Percentiles rank a stretch among this genome's conserved stretches.
Evolutionary conservation across 2,888 invertebrate genomes (phyloP).

Genomic region (Pilophorus perplexus): DNA sequence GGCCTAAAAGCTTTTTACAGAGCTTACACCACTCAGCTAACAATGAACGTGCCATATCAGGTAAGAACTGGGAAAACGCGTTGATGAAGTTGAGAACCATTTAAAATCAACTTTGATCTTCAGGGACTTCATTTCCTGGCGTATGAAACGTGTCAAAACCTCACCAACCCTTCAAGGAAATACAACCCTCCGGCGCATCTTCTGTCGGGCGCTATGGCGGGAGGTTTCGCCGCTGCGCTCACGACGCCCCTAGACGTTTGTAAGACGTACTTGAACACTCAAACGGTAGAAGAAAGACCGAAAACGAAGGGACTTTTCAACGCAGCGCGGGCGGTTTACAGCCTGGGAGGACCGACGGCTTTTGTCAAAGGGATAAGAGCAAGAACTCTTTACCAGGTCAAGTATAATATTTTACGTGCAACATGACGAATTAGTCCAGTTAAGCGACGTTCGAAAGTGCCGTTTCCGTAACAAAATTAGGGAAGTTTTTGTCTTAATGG

Average conservation of each 20-base stretch:
- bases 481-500: neutral
- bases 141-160: conserved; percentile 53
- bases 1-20: conserved; percentile 57
- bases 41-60: conserved; percentile 66
- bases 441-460: too few relatives aligned
- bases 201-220: conserved; percentile 58
- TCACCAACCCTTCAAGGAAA: conserved; percentile 53
- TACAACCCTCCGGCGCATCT: conserved; percentile 61
- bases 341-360: conserved; percentile 73
- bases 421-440: too few relatives aligned
- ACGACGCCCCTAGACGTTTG: conserved; percentile 67
- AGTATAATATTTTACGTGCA: too few relatives aligned
- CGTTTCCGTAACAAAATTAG: too few relatives aligned
- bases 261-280: conserved; percentile 64
- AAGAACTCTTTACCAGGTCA: conserved; percentile 73
- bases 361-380: conserved; percentile 86
- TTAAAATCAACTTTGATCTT: conserved; percentile 51
- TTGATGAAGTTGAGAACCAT: neutral
- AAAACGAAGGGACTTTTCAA: conserved; percentile 64
- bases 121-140: conserved; percentile 58
- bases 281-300: conserved; percentile 44
- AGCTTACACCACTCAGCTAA: conserved; percentile 58
- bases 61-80: conserved; percentile 45
- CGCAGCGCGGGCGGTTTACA: conserved; percentile 71
- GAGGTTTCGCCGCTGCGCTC: conserved; percentile 60